These are phyloP conservation scores for Siniperca scherzeri DNA, from an alignment of 2,797 vertebrate species.

Conservation along the genomic window DNA sequence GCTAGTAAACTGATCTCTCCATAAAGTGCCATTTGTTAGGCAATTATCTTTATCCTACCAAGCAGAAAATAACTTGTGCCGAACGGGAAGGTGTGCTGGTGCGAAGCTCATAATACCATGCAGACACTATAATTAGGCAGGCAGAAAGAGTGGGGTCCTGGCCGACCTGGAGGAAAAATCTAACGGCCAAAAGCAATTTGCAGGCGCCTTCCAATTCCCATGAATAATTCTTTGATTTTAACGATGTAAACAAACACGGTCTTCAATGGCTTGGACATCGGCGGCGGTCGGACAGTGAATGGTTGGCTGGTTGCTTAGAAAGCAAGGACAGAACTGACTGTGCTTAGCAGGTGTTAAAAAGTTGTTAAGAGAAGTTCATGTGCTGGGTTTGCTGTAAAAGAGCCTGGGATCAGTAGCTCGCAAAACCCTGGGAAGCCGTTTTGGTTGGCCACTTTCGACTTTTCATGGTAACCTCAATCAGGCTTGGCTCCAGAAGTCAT, in stretches of 20 bases:
- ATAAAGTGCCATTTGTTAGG: conserved; percentile 81
- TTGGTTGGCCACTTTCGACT: conserved; percentile 30
- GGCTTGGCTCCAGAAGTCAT: not conserved
- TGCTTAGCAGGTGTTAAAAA: conserved; percentile 52
- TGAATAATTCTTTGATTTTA: conserved; percentile 81
- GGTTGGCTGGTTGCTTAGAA: conserved; percentile 33
- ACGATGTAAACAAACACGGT: conserved; percentile 72
- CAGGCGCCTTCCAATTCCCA: conserved; percentile 70
- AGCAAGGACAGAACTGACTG: conserved; percentile 22
- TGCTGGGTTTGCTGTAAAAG: conserved; percentile 32
- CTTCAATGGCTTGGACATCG: conserved; percentile 48
- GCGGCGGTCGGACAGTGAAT: conserved; percentile 17
- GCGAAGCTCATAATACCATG: conserved; percentile 74
- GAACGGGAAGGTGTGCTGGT: conserved; percentile 69
- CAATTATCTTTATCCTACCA: conserved; percentile 83
- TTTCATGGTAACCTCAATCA: conserved; percentile 37
- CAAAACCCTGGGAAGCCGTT: conserved; percentile 27
- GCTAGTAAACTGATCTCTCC: conserved; percentile 67
- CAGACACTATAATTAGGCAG: conserved; percentile 79
- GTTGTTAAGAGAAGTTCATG: conserved; percentile 49
- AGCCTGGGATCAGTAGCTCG: conserved; percentile 22
- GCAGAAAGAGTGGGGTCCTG: conserved; percentile 62
- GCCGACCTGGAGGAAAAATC: conserved; percentile 65
- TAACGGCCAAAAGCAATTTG: conserved; percentile 75
- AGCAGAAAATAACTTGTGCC: conserved; percentile 80